Percentiles rank a stretch among this genome's conserved stretches.
These are phyloP conservation scores for Drosophila sturtevanti DNA, from an alignment of 1,140 invertebrate species.

Conservation along the genomic window DNA sequence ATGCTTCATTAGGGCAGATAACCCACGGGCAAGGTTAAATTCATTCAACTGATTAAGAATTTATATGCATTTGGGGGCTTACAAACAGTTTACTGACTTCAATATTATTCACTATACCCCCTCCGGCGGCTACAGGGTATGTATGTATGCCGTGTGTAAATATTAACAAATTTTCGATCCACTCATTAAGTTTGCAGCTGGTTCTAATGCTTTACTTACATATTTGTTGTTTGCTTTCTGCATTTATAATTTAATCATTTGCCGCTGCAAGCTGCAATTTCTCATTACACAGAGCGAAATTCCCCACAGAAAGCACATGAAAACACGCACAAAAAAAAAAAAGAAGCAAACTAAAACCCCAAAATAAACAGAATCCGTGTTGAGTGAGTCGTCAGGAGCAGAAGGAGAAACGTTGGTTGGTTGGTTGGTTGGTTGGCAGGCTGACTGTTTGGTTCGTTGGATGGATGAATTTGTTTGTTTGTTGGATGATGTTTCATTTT, in stretches of 20 bases:
- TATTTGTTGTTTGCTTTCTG: slow-evolving; percentile 26
- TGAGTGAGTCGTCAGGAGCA: background rate
- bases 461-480: background rate
- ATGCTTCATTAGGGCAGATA: background rate
- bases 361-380: slow-evolving; percentile 6
- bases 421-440: background rate
- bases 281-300: slow-evolving; percentile 38
- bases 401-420: background rate
- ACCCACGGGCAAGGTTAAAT: background rate
- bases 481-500: slow-evolving; percentile 9
- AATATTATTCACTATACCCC: background rate
- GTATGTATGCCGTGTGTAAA: background rate
- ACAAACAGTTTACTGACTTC: background rate
- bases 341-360: slow-evolving; percentile 9
- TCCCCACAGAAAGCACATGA: slow-evolving; percentile 12
- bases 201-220: slow-evolving; percentile 23
- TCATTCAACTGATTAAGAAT: background rate
- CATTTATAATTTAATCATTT: slow-evolving; percentile 59
- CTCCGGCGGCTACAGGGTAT: background rate
- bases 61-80: background rate
- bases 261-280: slow-evolving; percentile 49
- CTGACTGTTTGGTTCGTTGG: background rate
- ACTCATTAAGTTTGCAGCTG: slow-evolving; percentile 9
- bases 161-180: background rate
- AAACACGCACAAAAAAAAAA: slow-evolving; percentile 18